Evolutionary conservation across 2,797 vertebrate species (phyloP), one percentile per base, ranked within the genome.

Genomic region (Alosa sapidissima): DNA sequence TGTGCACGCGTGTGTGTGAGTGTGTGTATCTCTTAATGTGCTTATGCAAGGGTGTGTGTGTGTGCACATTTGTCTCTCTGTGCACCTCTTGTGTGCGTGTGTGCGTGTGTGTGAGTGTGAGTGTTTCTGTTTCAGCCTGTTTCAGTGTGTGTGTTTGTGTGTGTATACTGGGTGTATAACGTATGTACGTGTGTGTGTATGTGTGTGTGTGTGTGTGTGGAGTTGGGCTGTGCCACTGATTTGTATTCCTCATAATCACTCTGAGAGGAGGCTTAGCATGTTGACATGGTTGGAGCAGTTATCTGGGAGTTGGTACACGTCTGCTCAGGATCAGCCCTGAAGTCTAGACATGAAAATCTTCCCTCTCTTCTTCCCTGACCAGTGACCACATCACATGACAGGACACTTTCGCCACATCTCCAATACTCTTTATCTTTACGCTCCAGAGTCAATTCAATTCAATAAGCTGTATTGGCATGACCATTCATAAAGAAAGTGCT

Each of bases 201-300:
- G 33, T 72, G 11, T 28, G n/a, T 65, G n/a, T 65, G 16, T 65
- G 16, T 65, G 60, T 65, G 58, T 62, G 58, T 62, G n/a, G 33
- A 7, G 36, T 16, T 41, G 36, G 41, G 72, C 36, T 78, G 14
- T 21, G 45, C 36, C 41, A 21, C 36, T 78, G 72, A 78, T 78
- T 78, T 78, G 72, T 47, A 78, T 78, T 47, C 72, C 72, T 78
- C 72, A 16, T 41, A 78, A 78, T 78, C 41, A 78, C 2, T 8
- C 41, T 47, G 36, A 78, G 41, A 78, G 41, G 16, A 47, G 72
- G 72, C 41, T 47, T 78, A 78, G 36, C 5, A 45, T 45, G 36
- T 45, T 21, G 72, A 47, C 72, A 78, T 78, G 72, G 16, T n/a
- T 47, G 41, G 41, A 78, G 16, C 36, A 47, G 72, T 19, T 78